Evolutionary conservation across 2,888 invertebrate species (phyloP).

Genomic region (Agrotis puta): DNA sequence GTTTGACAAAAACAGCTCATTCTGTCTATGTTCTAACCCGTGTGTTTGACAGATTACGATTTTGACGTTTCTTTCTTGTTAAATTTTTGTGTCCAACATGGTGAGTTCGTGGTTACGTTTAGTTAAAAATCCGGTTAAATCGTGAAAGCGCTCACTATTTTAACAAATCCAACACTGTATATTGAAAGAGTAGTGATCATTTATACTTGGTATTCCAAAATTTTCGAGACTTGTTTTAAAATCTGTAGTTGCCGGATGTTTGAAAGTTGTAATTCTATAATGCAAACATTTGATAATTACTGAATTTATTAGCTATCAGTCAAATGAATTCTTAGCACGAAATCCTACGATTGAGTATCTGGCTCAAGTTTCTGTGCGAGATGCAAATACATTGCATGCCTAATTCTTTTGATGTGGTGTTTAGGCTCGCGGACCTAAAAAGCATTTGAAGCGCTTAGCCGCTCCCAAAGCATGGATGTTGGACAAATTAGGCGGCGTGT

Average conservation of each 20-base stretch:
- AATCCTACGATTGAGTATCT: not conserved
- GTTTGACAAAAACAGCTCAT: not conserved
- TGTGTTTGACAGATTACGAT: conserved; percentile 13
- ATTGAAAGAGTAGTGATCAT: not conserved
- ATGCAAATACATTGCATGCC: not conserved
- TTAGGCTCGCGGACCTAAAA: conserved; percentile 99
- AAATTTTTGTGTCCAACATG: conserved; percentile 86
- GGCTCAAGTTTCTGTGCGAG: conserved; percentile 46
- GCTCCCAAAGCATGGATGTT: conserved; percentile 99
- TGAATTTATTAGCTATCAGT: no score
- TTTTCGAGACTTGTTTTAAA: conserved; percentile 39
- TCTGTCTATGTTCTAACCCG: not conserved
- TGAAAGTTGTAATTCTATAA: conserved; percentile 5
- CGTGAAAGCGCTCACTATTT: conserved; percentile 57
- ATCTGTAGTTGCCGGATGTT: conserved; percentile 31
- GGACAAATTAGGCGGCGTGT: conserved; percentile 99
- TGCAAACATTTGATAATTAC: no score
- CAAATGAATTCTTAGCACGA: not conserved
- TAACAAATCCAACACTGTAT: not conserved
- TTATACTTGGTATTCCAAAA: conserved; percentile 22
- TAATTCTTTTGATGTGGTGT: conserved; percentile 64
- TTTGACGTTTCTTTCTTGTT: conserved; percentile 79
- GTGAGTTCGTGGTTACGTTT: conserved; percentile 78
- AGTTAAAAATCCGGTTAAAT: conserved; percentile 78
- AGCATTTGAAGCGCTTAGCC: conserved; percentile 99